A percentile compares a stretch with the other conserved stretches of the same genome.
phyloP scores from a whole-genome alignment of 2,113 vertebrate species.

The Corynorhinus townsendii region DNA sequence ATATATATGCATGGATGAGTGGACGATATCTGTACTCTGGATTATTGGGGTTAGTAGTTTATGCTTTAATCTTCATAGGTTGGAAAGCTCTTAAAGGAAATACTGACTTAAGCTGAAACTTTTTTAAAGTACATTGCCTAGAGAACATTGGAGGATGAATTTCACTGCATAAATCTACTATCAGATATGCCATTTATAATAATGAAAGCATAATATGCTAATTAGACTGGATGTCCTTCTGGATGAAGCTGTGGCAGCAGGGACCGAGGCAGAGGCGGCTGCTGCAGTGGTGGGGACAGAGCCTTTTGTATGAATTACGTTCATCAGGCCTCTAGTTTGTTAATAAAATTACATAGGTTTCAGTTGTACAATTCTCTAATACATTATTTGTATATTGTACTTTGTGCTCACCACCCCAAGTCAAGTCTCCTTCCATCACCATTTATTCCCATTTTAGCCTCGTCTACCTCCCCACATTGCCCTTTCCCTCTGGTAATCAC shows the following conservation, averaged over 20 bases:
- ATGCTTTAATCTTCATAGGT: not conserved
- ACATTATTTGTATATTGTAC: not conserved
- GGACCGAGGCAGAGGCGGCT: no score
- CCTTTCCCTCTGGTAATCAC: not conserved
- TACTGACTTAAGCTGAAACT: not conserved
- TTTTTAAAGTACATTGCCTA: not conserved
- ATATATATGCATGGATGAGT: not conserved
- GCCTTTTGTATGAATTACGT: no score
- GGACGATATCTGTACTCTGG: not conserved
- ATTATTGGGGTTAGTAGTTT: not conserved
- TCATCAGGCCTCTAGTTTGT: not conserved
- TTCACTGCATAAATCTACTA: not conserved
- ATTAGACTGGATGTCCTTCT: no score
- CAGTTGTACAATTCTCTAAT: not conserved
- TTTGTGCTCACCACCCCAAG: not conserved
- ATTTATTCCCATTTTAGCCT: not conserved
- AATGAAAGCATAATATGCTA: no score
- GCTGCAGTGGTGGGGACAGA: no score
- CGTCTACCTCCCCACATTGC: no score
- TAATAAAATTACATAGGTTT: not conserved
- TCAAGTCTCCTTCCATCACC: not conserved
- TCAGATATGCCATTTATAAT: not conserved
- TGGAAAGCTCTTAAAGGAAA: not conserved
- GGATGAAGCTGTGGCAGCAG: accelerated
- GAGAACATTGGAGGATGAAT: not conserved